Percentiles rank a stretch among this genome's conserved stretches.
Conservation (phyloP, 2,888 invertebrate species). For the Chesias legatella region DNA sequence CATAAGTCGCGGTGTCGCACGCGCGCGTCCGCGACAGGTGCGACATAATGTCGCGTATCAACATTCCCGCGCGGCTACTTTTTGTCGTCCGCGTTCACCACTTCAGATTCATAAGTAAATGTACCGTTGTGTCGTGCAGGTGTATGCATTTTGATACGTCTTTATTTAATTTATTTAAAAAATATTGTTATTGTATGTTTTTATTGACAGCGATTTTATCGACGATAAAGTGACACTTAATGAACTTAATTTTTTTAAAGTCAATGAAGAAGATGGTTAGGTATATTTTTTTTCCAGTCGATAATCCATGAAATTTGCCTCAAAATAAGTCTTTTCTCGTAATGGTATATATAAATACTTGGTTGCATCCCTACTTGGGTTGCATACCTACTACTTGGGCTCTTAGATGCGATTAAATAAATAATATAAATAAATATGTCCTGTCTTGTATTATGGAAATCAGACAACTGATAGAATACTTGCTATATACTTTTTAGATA, state of each 20-base stretch:
- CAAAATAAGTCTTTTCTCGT: no score
- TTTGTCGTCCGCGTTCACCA: constrained; percentile 32
- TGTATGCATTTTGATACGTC: constrained; percentile 20
- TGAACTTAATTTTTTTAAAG: not conserved
- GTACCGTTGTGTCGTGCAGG: constrained; percentile 28
- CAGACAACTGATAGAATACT: no score
- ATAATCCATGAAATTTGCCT: no score
- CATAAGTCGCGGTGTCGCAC: constrained; percentile 45
- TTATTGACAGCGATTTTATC: not conserved
- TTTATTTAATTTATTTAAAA: constrained; percentile 13
- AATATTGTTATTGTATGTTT: constrained; percentile 2
- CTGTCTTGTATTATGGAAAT: no score
- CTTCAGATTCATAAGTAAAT: constrained; percentile 28
- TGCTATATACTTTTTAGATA: no score
- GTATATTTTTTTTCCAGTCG: no score
- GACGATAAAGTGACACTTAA: not conserved
- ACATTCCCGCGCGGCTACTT: constrained; percentile 41
- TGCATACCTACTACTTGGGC: no score
- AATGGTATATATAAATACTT: no score
- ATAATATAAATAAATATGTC: no score
- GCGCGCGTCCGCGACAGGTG: constrained; percentile 36
- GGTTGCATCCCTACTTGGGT: no score
- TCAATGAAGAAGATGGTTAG: no score
- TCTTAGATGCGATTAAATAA: no score
- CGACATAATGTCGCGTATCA: constrained; percentile 29